Percentiles rank a stretch among this genome's conserved stretches.
Conservation (phyloP, 2,888 invertebrate species). For the Sinodicranocentrus sp. region DNA sequence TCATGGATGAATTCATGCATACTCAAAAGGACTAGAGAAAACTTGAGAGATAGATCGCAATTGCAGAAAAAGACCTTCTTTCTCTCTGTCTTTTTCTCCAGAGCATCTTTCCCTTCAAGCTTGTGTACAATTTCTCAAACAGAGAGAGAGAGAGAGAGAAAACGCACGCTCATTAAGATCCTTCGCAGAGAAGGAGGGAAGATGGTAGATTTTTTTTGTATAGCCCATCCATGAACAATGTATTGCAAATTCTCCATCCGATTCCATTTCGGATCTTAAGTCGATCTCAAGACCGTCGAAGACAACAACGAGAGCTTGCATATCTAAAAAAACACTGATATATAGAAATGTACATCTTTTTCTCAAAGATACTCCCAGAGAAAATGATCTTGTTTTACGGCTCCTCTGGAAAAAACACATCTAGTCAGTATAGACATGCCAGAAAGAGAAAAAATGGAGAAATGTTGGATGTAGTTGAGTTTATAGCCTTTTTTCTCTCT, state of each 20-base stretch:
- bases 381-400: constrained; percentile 24
- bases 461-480: constrained; percentile 50
- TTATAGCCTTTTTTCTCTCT: constrained; percentile 62
- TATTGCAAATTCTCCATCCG: constrained; percentile 59
- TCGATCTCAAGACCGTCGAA: constrained; percentile 65
- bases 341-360: constrained; percentile 40
- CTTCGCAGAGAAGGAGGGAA: constrained; percentile 6
- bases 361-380: constrained; percentile 6
- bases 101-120: constrained; percentile 2
- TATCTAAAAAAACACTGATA: too few relatives aligned
- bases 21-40: constrained; percentile 44
- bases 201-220: constrained; percentile 6
- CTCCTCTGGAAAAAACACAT: not conserved
- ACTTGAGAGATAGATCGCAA: constrained; percentile 62
- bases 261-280: constrained; percentile 66
- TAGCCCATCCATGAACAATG: constrained; percentile 41
- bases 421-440: not conserved
- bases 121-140: too few relatives aligned
- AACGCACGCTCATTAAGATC: constrained; percentile 69
- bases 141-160: too few relatives aligned
- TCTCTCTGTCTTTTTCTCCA: constrained; percentile 27
- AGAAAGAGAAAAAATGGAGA: constrained; percentile 28
- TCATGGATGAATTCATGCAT: constrained; percentile 55
- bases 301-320: constrained; percentile 19
- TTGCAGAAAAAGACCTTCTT: constrained; percentile 54